Base-by-base conservation (phyloP, 2,797 vertebrate species). In the Spinus olivaceus region DNA sequence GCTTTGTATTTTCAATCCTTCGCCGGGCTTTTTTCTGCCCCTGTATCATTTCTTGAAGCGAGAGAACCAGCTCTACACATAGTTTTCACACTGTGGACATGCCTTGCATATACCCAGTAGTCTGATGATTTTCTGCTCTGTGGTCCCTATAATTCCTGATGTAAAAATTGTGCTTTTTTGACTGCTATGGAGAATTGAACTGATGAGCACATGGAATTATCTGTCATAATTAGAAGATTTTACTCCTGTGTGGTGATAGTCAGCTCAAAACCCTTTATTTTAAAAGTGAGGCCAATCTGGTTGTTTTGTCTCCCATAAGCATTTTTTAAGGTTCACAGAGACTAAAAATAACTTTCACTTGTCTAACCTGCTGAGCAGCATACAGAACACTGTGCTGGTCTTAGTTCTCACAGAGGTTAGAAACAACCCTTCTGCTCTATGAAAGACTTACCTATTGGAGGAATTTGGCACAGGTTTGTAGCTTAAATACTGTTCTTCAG, bases 51-150 rank as follows among this genome's bases (percentile, higher is more conserved):
- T 84, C 35, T 37, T 66, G 30, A 78, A 46, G 21, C 0, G 19
- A 73, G 25, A 19, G 25, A 78, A 73, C 12, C 17, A 54, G 18
- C 18, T 63, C 7, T 46, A 13, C 0, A 0, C 11, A 21, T 1
- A 20, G 14, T 30, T 53, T 65, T 83, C n/a, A 51, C 21, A 2
- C 30, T 17, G 14, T n/a, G 13, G 22, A 35, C 17, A 1, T 2
- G 2, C 19, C 74, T 59, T 72, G 21, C 4, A 50, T 53, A 57
- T 39, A 37, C 8, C 16, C 11, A 27, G 9, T 25, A 10, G 2
- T 50, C 16, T 35, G n/a, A 60, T 14, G 57, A 47, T 50, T 84
- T 78, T 70, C 27, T 81, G 28, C 42, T 66, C 23, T 46, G 32
- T 65, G 16, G 16, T 77, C n/a, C 35, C 35, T 46, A 12, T 30